A percentile compares a stretch with the other conserved stretches of the same genome.
These are phyloP conservation scores for Eulimnadia texana DNA, from an alignment of 1,140 invertebrate genomes.

Conservation along the genomic window DNA sequence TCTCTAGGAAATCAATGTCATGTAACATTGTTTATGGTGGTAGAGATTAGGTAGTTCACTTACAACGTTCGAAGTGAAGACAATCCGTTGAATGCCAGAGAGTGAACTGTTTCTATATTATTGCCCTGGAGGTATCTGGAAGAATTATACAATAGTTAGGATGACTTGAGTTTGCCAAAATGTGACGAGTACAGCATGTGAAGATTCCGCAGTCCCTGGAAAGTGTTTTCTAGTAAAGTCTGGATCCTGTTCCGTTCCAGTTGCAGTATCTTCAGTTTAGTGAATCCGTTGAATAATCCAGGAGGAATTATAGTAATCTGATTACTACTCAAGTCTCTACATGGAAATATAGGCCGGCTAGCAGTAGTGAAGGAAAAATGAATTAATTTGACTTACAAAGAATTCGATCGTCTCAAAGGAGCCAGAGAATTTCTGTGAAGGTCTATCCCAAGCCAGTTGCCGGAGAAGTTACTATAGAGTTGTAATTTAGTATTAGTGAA, in stretches of 20 bases:
- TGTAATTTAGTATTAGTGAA: too few species aligned
- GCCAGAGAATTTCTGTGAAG: neutral
- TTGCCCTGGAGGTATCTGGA: too few species aligned
- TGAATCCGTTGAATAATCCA: conserved; percentile 26
- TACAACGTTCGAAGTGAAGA: neutral
- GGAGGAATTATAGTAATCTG: conserved; percentile 23
- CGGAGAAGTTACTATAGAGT: conserved; percentile 23
- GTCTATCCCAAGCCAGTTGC: conserved; percentile 24
- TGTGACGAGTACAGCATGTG: too few species aligned
- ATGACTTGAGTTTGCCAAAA: too few species aligned
- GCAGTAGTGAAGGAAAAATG: too few species aligned
- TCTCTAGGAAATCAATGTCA: too few species aligned
- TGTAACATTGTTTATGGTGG: too few species aligned
- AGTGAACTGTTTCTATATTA: too few species aligned
- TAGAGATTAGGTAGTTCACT: too few species aligned
- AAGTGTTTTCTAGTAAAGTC: conserved; percentile 21
- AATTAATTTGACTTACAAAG: conserved; percentile 24
- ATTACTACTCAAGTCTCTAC: conserved; percentile 27
- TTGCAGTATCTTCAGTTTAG: conserved; percentile 28
- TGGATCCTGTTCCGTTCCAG: conserved; percentile 27
- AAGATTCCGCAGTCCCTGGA: conserved; percentile 7
- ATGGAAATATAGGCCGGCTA: too few species aligned
- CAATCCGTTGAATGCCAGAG: neutral
- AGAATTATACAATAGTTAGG: too few species aligned
- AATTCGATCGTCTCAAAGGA: conserved; percentile 24